Base-by-base conservation (phyloP, 2,888 invertebrate genomes). In the Bhutanitis thaidina region DNA sequence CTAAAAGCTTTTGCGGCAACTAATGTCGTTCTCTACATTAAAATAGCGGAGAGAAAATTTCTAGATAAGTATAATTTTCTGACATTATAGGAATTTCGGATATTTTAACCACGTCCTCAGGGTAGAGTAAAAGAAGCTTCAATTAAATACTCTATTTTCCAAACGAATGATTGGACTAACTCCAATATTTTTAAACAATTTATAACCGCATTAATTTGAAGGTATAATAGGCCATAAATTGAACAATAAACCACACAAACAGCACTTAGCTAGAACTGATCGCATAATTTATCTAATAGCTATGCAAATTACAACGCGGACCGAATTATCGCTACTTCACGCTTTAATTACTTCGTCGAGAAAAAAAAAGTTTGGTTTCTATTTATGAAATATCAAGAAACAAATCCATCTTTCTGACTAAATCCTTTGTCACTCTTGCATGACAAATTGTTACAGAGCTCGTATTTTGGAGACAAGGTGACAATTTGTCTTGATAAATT, bases 381-480 rank as follows among this genome's bases (percentile, higher is more conserved):
- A 35, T 51, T 39, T 44, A 14, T 14, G 35, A 35, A 34, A 34
- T 27, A 43, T 43, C 43, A 34, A 15, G 44, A 45, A 34, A 29
- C 20, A 14, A 36, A 45, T 39, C 34, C 25, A 13, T 50, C 43
- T 44, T 8, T 14, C 16, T 10, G 29, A 27, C 27, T 7, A 43
- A 52, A 53, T 58, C 59, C 62, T 62, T 67, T 67, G 66, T 64
- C 58, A 54, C 43, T 50, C 32, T 48, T 49, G 52, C 40, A 36
- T 68, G 69, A 68, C 67, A 63, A 69, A 69, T 70, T 60, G 59
- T 47, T 49, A 43, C 47, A 49, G 52, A 36, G 29, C 43, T 54
- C 52, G 43, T 62, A 57, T 67, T 67, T 67, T 59, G 61, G 62
- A 59, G 8, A 38, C 62, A 57, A 60, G 60, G 58, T 60, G 67